A percentile compares a stretch with the other conserved stretches of the same genome.
These are phyloP conservation scores for Opisthocomus hoazin DNA, from an alignment of 2,113 vertebrate genomes.

Conservation along the genomic window DNA sequence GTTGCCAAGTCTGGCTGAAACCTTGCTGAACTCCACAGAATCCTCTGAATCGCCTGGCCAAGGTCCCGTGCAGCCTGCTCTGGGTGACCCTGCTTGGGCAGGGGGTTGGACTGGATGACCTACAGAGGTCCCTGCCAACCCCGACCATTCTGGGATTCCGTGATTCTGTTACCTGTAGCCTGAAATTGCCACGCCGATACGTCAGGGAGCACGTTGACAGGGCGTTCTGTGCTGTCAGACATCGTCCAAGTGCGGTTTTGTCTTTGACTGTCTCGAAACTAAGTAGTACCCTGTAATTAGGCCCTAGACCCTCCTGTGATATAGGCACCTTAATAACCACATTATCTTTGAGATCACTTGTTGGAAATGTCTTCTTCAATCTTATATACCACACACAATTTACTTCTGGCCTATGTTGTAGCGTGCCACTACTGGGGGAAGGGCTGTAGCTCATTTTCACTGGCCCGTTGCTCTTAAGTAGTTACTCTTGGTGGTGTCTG, in stretches of 20 bases:
- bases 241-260: background rate
- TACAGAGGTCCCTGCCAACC: too few species aligned
- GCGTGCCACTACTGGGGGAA: background rate
- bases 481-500: background rate
- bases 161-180: background rate
- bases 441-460: background rate
- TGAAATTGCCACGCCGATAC: background rate
- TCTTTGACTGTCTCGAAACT: background rate
- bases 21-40: background rate
- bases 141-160: too few species aligned
- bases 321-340: background rate
- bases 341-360: background rate
- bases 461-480: background rate
- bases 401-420: background rate
- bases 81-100: too few species aligned
- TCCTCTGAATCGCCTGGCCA: too few species aligned
- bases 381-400: background rate
- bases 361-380: background rate
- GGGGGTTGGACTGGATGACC: too few species aligned
- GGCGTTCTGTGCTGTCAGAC: background rate
- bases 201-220: background rate
- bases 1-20: background rate
- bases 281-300: background rate
- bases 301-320: background rate
- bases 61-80: too few species aligned